Percentiles rank a stretch among this genome's conserved stretches.
Conservation (phyloP, 1,140 invertebrate genomes). For the Ladona fulva region DNA sequence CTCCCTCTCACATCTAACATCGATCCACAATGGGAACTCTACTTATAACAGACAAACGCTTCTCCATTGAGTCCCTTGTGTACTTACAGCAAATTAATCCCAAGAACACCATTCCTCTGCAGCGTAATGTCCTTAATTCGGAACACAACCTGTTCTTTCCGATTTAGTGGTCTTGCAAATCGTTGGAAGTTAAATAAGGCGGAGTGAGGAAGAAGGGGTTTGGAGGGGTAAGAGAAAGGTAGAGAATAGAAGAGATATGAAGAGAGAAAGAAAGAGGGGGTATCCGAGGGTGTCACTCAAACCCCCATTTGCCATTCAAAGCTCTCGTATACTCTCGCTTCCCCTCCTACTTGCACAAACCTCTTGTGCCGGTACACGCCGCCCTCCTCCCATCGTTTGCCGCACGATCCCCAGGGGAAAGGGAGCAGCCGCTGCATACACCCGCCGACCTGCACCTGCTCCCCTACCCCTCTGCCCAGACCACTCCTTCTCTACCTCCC, state of each 20-base stretch:
- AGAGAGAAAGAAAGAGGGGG: neutral
- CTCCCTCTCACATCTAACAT: too few relatives aligned
- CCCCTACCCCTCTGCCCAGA: neutral
- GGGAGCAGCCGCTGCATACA: neutral
- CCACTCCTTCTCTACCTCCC: neutral
- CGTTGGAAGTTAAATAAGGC: neutral
- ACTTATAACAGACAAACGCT: too few relatives aligned
- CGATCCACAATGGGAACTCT: too few relatives aligned
- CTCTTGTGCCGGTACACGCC: neutral
- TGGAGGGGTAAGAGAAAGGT: neutral
- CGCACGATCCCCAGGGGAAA: neutral
- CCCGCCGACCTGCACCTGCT: neutral
- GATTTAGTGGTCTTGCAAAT: neutral
- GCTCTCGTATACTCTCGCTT: neutral
- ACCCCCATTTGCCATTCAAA: constrained; percentile 1
- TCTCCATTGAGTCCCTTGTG: too few relatives aligned
- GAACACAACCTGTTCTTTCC: neutral
- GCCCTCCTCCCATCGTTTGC: neutral
- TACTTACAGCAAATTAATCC: too few relatives aligned
- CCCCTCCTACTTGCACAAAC: neutral
- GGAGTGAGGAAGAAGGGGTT: neutral
- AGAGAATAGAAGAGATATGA: neutral
- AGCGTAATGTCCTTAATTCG: too few relatives aligned
- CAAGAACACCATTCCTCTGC: too few relatives aligned
- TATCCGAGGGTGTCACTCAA: neutral